A percentile compares a stretch with the other conserved stretches of the same genome.
Evolutionary conservation across 2,797 vertebrate genomes (phyloP).

Genomic region (Smutsia temminckii): DNA sequence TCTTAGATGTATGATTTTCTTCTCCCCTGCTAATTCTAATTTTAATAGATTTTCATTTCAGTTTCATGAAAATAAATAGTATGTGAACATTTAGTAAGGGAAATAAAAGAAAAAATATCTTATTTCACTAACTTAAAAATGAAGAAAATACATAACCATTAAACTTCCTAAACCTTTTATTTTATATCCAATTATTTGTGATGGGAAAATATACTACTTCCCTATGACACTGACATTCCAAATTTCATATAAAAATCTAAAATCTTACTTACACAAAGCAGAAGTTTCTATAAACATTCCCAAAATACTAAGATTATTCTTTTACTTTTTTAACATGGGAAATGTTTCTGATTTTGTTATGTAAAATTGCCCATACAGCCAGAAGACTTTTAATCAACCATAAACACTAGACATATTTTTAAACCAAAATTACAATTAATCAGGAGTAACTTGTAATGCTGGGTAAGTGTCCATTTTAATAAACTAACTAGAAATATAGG

Average conservation of each 20-base stretch:
- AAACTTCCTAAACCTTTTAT: neutral
- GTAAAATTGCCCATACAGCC: neutral
- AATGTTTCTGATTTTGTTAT: constrained; percentile 12
- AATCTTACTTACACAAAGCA: constrained; percentile 10
- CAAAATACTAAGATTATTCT: neutral
- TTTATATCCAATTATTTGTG: neutral
- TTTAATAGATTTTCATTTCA: constrained; percentile 36
- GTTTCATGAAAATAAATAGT: neutral
- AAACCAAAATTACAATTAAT: neutral
- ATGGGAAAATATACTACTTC: constrained; percentile 1
- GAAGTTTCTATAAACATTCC: constrained; percentile 18
- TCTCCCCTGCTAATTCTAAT: neutral
- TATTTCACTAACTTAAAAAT: constrained; percentile 53
- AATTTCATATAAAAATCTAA: constrained; percentile 24
- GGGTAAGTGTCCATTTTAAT: neutral
- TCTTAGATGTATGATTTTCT: neutral
- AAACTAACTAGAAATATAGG: constrained; percentile 17
- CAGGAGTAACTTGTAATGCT: constrained; percentile 28
- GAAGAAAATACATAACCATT: neutral
- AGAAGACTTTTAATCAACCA: neutral
- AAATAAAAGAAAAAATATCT: neutral
- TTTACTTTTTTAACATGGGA: neutral
- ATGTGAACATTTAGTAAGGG: too few species aligned
- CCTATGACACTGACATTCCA: neutral
- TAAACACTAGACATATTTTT: constrained; percentile 18